A percentile compares a stretch with the other conserved stretches of the same genome.
Conservation (phyloP, 2,113 vertebrate genomes). For the Tupaia tana region DNA sequence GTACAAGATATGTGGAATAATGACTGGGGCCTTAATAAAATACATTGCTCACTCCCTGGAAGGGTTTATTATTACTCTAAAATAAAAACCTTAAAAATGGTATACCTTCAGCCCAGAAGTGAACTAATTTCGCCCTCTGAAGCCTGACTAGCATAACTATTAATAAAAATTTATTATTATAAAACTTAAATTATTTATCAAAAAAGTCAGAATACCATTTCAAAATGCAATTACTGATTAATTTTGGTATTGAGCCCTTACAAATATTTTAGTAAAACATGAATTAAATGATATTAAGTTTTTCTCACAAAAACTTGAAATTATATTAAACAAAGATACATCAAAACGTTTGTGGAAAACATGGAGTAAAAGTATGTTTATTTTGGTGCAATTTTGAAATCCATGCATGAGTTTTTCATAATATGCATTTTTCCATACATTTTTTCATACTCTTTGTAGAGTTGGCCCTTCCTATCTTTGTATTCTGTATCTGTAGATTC, state of each 20-base stretch:
- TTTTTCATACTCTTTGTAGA: too few relatives aligned
- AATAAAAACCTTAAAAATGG: background rate
- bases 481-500: too few relatives aligned
- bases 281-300: background rate
- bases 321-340: background rate
- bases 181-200: background rate
- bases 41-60: background rate
- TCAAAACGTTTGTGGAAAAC: too few relatives aligned
- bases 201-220: background rate
- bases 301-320: background rate
- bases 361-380: too few relatives aligned
- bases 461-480: too few relatives aligned
- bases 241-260: background rate
- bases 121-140: background rate
- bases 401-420: too few relatives aligned
- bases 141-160: background rate
- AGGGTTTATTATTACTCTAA: background rate
- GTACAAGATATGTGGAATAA: background rate
- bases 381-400: too few relatives aligned
- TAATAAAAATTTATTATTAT: background rate
- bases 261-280: background rate
- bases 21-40: background rate
- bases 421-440: too few relatives aligned
- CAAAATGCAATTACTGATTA: background rate
- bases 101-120: background rate